These are phyloP conservation scores for Drosophila sproati DNA, from an alignment of 1,140 invertebrate genomes.

Conservation along the genomic window DNA sequence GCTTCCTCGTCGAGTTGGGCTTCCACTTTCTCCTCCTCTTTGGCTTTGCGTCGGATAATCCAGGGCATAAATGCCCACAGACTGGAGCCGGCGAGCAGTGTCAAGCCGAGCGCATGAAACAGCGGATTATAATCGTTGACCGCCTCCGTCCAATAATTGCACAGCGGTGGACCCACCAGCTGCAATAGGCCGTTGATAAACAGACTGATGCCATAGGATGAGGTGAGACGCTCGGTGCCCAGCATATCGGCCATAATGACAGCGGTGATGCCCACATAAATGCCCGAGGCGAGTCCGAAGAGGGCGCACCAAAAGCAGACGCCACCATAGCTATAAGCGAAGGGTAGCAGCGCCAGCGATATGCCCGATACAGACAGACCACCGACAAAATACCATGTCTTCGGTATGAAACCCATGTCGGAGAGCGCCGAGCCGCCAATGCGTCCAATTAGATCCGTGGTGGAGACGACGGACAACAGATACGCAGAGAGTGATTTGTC, in stretches of 20 bases:
- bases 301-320: conserved; percentile 89
- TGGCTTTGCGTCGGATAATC: conserved; percentile 84
- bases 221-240: conserved; percentile 92
- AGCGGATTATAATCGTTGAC: conserved; percentile 89
- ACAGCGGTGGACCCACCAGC: conserved; percentile 91
- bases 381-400: conserved; percentile 92
- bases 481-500: conserved; percentile 89
- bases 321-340: conserved; percentile 86
- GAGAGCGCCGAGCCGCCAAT: conserved; percentile 93
- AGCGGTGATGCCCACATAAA: conserved; percentile 93
- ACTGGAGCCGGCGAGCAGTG: conserved; percentile 89
- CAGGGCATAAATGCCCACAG: conserved; percentile 91
- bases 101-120: conserved; percentile 89
- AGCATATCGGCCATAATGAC: conserved; percentile 94
- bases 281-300: conserved; percentile 93
- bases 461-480: conserved; percentile 91
- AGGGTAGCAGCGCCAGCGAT: conserved; percentile 89
- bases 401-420: conserved; percentile 89
- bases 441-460: conserved; percentile 91
- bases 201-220: conserved; percentile 93
- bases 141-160: conserved; percentile 88
- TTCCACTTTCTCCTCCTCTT: conserved; percentile 58
- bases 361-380: conserved; percentile 91
- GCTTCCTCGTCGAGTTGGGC: conserved; percentile 63
- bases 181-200: conserved; percentile 93